phyloP scores from a whole-genome alignment of 1,140 invertebrate species.

The Bilobella aurantiaca region DNA sequence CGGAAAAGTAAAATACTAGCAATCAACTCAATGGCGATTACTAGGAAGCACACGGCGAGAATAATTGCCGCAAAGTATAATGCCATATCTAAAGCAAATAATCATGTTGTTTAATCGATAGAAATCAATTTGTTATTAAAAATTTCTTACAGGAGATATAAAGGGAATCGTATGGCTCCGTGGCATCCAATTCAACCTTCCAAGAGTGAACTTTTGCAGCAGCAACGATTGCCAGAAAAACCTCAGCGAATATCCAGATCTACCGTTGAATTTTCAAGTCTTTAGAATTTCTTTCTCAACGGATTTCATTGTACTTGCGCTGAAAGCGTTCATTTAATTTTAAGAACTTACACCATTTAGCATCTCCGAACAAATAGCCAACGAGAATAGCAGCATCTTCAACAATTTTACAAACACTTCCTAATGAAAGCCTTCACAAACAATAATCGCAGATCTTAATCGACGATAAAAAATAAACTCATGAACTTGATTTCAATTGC shows the following conservation, averaged over 20 bases:
- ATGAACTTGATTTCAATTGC: no score
- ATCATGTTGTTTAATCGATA: neutral
- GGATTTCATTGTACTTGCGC: no score
- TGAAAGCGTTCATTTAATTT: no score
- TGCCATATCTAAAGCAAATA: neutral
- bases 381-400: no score
- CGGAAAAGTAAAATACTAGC: neutral
- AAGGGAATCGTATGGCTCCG: neutral
- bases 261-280: neutral
- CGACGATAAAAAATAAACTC: no score
- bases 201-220: neutral
- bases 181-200: neutral
- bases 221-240: neutral
- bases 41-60: neutral
- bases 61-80: neutral
- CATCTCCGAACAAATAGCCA: no score
- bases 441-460: no score
- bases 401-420: no score
- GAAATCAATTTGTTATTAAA: neutral
- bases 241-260: neutral
- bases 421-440: no score
- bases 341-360: no score
- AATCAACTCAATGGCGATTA: neutral
- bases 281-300: no score
- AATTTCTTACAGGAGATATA: neutral